Base-by-base conservation (phyloP, 1,140 invertebrate genomes). In the Hylaeus anthracinus region DNA sequence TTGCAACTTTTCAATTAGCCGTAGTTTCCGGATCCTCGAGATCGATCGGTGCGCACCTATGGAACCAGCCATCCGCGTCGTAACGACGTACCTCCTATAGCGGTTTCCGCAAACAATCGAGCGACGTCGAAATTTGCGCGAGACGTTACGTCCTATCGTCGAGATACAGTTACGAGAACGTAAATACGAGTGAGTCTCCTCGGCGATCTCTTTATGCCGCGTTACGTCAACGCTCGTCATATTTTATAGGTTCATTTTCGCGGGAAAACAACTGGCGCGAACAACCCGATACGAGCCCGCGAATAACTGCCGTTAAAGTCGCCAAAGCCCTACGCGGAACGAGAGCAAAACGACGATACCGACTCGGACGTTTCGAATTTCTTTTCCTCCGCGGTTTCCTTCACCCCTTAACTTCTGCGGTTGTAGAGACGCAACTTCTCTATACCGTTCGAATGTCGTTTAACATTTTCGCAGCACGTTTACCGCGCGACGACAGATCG, bases 1-100 rank as follows among this genome's bases (percentile, higher is more conserved):
- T 60, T 41, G 75, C 45, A 79, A 86, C 80, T 82, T 86, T 74
- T 86, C 66, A 78, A 86, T 86, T 86, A 85, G 51, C 70, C 43
- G 66, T 56, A 82, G 60, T 82, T 79, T 74, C 74, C 65, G 72
- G 72, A 63, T 86, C 60, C 67, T 39, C 81, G 39, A 26, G 55
- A 60, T 58, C 70, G 56, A 80, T 76, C 64, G 15, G 43, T 76
- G 39, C 48, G 0, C 15, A 4, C 6, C 45, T 63, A 14, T 66
- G 15, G 4, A 26, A 39, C 6, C 15, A n/a, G 26, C 65, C 39
- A 64, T 12, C 61, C 10, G 39, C 39, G 12, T 14, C 58, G 8
- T 51, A 37, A 53, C 60, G 48, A 39, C 58, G 48, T 41, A 37
- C 60, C 45, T 63, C 58, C 51, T 69, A 67, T 53, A 26, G 26